Conservation (phyloP, 1,140 invertebrate genomes). For the Diachasmimorpha longicaudata region DNA sequence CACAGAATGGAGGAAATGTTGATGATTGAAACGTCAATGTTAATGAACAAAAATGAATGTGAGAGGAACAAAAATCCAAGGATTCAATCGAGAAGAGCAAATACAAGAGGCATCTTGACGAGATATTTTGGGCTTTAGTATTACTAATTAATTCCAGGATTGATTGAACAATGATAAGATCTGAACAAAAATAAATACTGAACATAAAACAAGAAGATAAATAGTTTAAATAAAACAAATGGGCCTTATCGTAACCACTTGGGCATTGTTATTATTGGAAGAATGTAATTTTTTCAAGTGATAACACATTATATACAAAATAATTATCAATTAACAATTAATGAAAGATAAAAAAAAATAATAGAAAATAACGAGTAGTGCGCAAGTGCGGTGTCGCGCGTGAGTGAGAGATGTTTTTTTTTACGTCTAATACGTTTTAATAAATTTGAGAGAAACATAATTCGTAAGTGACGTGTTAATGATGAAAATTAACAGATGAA, state of each 20-base stretch:
- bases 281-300: conserved; percentile 42
- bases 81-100: not conserved
- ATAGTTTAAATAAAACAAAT: conserved; percentile 32
- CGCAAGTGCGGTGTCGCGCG: not conserved
- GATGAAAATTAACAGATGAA: not conserved
- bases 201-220: not conserved
- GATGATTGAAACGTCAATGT: not conserved
- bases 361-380: conserved; percentile 9
- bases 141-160: conserved; percentile 43
- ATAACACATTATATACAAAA: conserved; percentile 52
- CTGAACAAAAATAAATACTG: not conserved
- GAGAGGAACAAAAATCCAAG: not conserved
- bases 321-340: conserved; percentile 37
- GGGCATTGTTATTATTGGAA: conserved; percentile 60
- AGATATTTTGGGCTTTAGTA: conserved; percentile 61
- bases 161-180: conserved; percentile 16
- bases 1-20: not conserved
- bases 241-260: conserved; percentile 62
- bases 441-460: not conserved
- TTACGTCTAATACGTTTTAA: not conserved
- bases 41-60: not conserved
- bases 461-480: not conserved
- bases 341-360: conserved; percentile 12
- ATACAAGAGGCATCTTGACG: not conserved
- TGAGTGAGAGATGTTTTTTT: not conserved